A percentile compares a stretch with the other conserved stretches of the same genome.
Evolutionary conservation across 2,797 vertebrate genomes (phyloP).

Genomic region (Anas bernieri): DNA sequence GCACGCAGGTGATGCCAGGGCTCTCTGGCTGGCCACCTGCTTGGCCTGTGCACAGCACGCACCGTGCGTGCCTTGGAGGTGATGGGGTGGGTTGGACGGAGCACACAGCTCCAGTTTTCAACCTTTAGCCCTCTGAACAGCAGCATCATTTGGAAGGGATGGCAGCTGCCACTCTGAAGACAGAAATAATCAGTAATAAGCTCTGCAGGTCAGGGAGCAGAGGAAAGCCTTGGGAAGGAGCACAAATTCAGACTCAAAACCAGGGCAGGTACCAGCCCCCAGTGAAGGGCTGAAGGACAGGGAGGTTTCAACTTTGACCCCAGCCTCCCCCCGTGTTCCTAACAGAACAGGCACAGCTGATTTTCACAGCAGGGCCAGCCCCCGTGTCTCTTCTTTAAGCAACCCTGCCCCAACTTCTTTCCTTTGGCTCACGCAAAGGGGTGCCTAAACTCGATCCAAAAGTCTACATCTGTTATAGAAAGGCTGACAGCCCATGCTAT

Average conservation of each 20-base stretch:
- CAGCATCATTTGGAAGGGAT: not conserved
- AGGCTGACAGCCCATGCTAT: not conserved
- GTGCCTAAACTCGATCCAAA: not conserved
- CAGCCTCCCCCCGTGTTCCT: not conserved
- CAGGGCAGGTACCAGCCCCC: not conserved
- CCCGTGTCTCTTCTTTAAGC: not conserved
- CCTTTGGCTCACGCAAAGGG: not conserved
- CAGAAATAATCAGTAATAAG: not conserved
- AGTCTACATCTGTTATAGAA: not conserved
- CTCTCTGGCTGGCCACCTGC: not conserved
- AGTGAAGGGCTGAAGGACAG: not conserved
- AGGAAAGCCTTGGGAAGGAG: not conserved
- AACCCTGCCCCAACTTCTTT: not conserved
- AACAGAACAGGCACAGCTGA: not conserved
- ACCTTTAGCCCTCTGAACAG: not conserved
- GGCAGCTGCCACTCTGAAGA: rapidly evolving
- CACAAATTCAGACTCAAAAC: not conserved
- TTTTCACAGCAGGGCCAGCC: not conserved
- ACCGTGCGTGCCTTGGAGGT: rapidly evolving
- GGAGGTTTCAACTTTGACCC: not conserved
- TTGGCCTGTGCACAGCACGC: not conserved
- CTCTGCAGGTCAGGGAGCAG: not conserved
- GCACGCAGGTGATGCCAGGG: not conserved
- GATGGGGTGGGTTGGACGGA: not conserved
- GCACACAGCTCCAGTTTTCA: not conserved